Base-by-base conservation (phyloP, 2,113 vertebrate genomes). In the Sialia sialis region DNA sequence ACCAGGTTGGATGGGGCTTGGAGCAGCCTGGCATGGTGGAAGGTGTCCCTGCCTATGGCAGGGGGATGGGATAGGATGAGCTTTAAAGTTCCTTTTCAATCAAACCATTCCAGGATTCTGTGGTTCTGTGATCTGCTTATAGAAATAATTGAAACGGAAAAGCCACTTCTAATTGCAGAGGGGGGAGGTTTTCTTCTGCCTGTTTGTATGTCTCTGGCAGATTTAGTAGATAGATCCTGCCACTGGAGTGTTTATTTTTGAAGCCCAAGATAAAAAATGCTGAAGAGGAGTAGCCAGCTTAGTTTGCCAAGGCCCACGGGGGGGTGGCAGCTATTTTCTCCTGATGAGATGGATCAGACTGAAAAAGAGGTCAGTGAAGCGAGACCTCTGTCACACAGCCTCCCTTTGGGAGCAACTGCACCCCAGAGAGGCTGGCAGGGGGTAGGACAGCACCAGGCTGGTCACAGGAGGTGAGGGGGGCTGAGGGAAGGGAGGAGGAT, bases 261-360 rank as follows among this genome's bases (percentile, higher is more conserved):
- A 83, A 74, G 70, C 74, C 36, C 32, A 11, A 85, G 87, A 69
- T 92, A 68, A 73, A 82, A 78, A 63, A 48, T 11, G 25, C 78
- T 54, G 59, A 60, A 81, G 67, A 76, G 62, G 82, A 94, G 91
- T 66, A 91, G 60, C 81, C 93, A 88, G 87, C 78, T 93, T 89
- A 25, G 58, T 82, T 91, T 79, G 84, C 66, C 49, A 15, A 38
- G 69, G 54, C 87, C 73, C 16, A 1, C 13, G 11, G 51, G 25
- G 22, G 51, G 56, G 78, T 30, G 81, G 92, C 73, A 88, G 90
- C 85, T 95, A 51, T 92, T 94, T 94, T 93, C 89, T 88, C 93
- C 72, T 0, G 10, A 51, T 55, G 78, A 93, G 86, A 48, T 87
- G 87, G 84, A 94, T 95, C 69, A 59, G 39, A 20, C 55, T 63